Conservation (phyloP, 2,797 vertebrate genomes). For the Macropodus opercularis region DNA sequence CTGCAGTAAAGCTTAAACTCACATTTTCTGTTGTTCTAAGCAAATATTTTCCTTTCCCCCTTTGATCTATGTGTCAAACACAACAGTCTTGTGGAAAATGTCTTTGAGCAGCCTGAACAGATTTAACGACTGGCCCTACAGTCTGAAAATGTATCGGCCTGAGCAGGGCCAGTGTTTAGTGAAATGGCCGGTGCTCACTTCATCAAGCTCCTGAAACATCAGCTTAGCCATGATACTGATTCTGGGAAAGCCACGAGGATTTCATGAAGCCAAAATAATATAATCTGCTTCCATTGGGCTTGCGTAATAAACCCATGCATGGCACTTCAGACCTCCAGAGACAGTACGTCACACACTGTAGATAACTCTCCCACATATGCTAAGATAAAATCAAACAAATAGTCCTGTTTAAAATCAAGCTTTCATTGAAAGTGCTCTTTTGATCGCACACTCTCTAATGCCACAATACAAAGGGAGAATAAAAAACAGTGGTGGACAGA, state of each 20-base stretch:
- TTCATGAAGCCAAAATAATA: conserved; percentile 47
- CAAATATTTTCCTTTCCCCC: not conserved
- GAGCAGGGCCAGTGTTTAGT: conserved; percentile 15
- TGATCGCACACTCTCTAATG: conserved; percentile 1
- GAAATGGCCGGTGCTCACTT: conserved; percentile 30
- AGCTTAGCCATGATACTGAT: conserved; percentile 56
- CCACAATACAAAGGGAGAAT: not conserved
- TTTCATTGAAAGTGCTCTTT: conserved; percentile 30
- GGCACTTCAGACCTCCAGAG: conserved; percentile 19
- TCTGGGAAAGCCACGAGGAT: conserved; percentile 50
- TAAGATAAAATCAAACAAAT: conserved; percentile 19
- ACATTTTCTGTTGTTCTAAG: conserved; percentile 7
- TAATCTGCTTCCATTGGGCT: conserved; percentile 47
- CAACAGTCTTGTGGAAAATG: not conserved
- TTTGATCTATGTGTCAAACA: not conserved
- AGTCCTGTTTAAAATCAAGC: not conserved
- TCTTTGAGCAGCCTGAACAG: conserved; percentile 36
- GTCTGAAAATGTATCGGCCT: conserved; percentile 13
- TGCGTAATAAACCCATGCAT: conserved; percentile 20
- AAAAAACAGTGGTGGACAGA: conserved; percentile 4
- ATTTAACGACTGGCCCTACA: conserved; percentile 18
- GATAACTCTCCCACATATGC: conserved; percentile 11
- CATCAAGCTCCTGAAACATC: conserved; percentile 42
- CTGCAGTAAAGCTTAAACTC: not conserved
- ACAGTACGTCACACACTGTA: conserved; percentile 39